Percentiles rank a stretch among this genome's conserved stretches.
phyloP scores from a whole-genome alignment of 2,797 vertebrate species.

The Uromys caudimaculatus region DNA sequence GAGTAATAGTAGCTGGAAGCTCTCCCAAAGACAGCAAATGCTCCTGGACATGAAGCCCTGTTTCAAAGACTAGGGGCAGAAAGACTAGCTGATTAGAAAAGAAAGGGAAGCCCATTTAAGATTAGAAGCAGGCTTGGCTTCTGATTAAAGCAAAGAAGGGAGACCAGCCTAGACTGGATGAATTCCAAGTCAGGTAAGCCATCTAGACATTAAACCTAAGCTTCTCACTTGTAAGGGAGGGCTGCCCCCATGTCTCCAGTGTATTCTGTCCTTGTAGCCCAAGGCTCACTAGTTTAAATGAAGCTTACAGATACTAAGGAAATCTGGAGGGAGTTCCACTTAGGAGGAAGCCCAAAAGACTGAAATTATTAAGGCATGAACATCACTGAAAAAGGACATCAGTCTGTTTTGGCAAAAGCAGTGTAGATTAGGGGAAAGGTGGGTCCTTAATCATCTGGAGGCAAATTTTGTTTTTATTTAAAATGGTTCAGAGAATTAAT shows the following conservation, averaged over 20 bases:
- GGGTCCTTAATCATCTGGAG: background rate
- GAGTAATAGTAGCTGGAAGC: conserved; percentile 61
- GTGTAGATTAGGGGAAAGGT: conserved; percentile 36
- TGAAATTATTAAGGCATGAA: conserved; percentile 50
- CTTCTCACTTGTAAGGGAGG: background rate
- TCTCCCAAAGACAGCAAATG: conserved; percentile 60
- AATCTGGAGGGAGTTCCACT: background rate
- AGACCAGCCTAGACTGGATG: background rate
- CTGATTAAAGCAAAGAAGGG: conserved; percentile 26
- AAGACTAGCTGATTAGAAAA: conserved; percentile 56
- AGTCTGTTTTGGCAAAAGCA: conserved; percentile 33
- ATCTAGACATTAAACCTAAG: background rate
- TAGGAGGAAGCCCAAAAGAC: background rate
- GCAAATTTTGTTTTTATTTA: conserved; percentile 64
- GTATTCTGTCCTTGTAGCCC: background rate
- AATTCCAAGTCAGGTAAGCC: conserved; percentile 43
- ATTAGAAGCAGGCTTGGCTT: conserved; percentile 8
- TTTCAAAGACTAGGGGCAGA: conserved; percentile 63
- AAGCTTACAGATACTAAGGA: background rate
- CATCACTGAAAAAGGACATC: conserved; percentile 38
- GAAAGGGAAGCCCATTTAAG: conserved; percentile 47
- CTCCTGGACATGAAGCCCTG: conserved; percentile 59
- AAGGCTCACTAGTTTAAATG: conserved; percentile 52
- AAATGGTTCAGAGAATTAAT: conserved; percentile 54
- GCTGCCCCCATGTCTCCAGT: background rate